These are phyloP conservation scores for Pardalotus punctatus DNA, from an alignment of 2,113 vertebrate species.

Conservation along the genomic window DNA sequence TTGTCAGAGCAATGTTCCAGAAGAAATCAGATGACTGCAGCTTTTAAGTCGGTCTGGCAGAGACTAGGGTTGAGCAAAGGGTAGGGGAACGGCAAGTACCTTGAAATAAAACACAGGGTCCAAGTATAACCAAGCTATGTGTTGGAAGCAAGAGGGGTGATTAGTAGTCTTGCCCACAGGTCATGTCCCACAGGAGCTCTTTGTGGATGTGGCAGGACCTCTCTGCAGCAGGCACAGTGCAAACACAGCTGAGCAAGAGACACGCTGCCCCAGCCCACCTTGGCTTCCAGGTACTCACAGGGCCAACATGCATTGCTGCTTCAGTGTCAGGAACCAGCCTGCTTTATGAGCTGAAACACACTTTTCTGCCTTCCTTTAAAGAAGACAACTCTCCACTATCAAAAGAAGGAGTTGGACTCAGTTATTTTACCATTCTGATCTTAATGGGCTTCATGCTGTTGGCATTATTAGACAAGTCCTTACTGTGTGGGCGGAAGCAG, in stretches of 20 bases:
- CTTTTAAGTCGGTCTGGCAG: not conserved
- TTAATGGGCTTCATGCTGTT: not conserved
- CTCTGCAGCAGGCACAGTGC: not conserved
- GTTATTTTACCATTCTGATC: not conserved
- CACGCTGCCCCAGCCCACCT: fast-evolving
- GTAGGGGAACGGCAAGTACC: not conserved
- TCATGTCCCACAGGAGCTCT: not conserved
- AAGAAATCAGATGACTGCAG: not conserved
- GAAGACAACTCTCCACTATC: not conserved
- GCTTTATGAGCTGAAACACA: not conserved
- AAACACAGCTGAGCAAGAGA: not conserved
- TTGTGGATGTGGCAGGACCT: not conserved
- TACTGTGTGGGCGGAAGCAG: not conserved
- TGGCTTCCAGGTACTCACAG: fast-evolving
- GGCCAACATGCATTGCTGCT: not conserved
- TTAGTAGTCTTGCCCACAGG: not conserved
- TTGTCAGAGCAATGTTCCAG: not conserved
- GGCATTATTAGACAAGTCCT: not conserved
- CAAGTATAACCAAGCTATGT: not conserved
- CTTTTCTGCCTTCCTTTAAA: not conserved
- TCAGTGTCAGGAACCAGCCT: not conserved
- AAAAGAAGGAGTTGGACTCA: not conserved
- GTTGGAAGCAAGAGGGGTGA: not conserved
- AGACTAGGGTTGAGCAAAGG: not conserved
- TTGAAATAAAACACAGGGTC: not conserved